Evolutionary conservation across 2,797 vertebrate species (phyloP).

Genomic region (Tinamus major): DNA sequence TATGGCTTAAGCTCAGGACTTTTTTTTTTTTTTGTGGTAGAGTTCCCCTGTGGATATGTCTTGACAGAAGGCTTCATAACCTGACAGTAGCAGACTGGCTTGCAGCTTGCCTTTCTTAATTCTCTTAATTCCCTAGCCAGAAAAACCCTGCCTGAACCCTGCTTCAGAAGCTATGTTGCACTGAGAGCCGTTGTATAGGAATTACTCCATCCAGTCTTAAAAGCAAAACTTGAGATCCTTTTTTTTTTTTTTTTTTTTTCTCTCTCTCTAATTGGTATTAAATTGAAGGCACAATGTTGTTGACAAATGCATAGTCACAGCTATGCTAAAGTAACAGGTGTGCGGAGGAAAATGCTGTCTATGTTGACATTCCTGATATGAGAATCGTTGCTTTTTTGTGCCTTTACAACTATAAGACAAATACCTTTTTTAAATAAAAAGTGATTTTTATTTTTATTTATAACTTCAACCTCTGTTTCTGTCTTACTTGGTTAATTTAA

Average conservation of each 20-base stretch:
- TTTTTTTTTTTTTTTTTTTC: not conserved
- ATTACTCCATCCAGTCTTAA: not conserved
- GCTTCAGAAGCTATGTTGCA: not conserved
- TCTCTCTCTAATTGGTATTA: not conserved
- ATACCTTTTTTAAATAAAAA: not conserved
- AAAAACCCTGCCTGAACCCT: not conserved
- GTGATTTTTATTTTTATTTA: not conserved
- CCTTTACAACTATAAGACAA: not conserved
- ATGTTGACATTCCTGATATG: not conserved
- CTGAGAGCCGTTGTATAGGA: not conserved
- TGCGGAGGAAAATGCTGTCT: not conserved
- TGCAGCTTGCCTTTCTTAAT: not conserved
- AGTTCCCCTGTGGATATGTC: not conserved
- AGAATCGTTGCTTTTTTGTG: not conserved
- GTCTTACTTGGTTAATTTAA: not conserved
- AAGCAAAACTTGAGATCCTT: not conserved
- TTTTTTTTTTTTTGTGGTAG: not conserved
- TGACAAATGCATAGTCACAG: not conserved
- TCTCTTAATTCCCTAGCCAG: not conserved
- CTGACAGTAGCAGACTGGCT: not conserved
- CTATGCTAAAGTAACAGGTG: not conserved
- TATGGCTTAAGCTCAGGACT: not conserved
- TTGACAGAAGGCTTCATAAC: not conserved
- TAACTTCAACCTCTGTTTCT: not conserved
- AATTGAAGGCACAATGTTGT: not conserved